These are phyloP conservation scores for Pachypanchax playfairii DNA, from an alignment of 2,113 vertebrate species.

Conservation along the genomic window DNA sequence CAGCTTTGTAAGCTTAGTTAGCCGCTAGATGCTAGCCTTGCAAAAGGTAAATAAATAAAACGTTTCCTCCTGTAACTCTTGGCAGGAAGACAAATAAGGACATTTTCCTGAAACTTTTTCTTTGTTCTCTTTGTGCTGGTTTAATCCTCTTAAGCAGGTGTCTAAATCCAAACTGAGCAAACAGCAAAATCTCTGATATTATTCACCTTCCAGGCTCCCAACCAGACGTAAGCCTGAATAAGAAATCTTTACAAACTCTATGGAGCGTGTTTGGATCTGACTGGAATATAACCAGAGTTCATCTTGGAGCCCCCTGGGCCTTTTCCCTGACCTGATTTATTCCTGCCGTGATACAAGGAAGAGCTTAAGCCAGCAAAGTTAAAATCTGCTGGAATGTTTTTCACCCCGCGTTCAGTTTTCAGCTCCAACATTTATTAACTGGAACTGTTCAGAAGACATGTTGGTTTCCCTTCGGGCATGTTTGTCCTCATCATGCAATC, in stretches of 20 bases:
- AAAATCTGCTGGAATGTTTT: conserved; percentile 32
- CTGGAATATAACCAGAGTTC: conserved; percentile 42
- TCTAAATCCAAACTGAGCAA: not conserved
- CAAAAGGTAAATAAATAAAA: too few relatives aligned
- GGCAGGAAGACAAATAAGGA: not conserved
- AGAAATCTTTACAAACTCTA: conserved; percentile 30
- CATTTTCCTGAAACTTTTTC: not conserved
- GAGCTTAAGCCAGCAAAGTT: conserved; percentile 44
- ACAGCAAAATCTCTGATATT: not conserved
- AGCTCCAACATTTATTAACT: conserved; percentile 6
- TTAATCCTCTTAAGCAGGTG: conserved; percentile 11
- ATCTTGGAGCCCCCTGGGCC: conserved; percentile 52
- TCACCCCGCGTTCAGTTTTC: conserved; percentile 1
- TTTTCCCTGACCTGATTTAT: conserved; percentile 58
- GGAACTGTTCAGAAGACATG: not conserved
- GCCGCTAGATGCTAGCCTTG: not conserved
- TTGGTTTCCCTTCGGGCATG: conserved; percentile 36
- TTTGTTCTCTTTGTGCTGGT: not conserved
- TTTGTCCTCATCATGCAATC: conserved; percentile 34
- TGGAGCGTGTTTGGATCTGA: conserved; percentile 22
- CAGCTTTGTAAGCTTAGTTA: not conserved
- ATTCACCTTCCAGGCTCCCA: conserved; percentile 24
- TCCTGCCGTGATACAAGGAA: conserved; percentile 57
- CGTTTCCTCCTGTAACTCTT: not conserved
- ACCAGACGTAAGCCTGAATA: conserved; percentile 18